phyloP scores from a whole-genome alignment of 2,888 invertebrate genomes.

The Papilio protenor region DNA sequence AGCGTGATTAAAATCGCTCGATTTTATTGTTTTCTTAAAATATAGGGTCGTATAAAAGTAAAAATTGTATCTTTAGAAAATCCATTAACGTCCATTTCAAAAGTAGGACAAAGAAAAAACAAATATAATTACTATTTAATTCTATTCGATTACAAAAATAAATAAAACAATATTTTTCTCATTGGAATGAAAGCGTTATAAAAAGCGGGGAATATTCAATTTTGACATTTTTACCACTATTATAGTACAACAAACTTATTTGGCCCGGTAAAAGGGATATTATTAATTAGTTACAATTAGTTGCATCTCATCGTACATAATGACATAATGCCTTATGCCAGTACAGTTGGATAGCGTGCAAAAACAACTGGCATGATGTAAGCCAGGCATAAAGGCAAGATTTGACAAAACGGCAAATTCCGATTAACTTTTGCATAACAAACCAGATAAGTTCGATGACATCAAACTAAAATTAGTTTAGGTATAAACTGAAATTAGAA shows the following conservation, averaged over 20 bases:
- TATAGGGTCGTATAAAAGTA: constrained; percentile 57
- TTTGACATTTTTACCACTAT: constrained; percentile 3
- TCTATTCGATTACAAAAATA: constrained; percentile 11
- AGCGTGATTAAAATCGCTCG: constrained; percentile 43
- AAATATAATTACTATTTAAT: background rate
- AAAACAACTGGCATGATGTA: no score
- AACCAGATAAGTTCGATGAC: background rate
- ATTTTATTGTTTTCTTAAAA: constrained; percentile 47
- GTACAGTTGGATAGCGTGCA: no score
- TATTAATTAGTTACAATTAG: no score
- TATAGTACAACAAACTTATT: background rate
- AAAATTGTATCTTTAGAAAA: constrained; percentile 50
- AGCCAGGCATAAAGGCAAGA: background rate
- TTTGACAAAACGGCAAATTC: background rate
- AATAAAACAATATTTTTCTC: background rate
- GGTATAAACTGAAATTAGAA: background rate
- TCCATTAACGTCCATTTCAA: constrained; percentile 24
- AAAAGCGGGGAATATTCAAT: constrained; percentile 18
- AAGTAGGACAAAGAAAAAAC: background rate
- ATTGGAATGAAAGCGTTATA: constrained; percentile 21
- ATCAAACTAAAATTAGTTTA: background rate
- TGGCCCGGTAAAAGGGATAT: background rate
- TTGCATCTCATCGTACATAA: background rate
- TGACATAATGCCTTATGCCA: background rate
- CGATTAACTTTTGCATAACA: background rate